Percentiles rank a stretch among this genome's conserved stretches.
Conservation (phyloP, 2,797 vertebrate species). For the Helicolenus hilgendorfi region DNA sequence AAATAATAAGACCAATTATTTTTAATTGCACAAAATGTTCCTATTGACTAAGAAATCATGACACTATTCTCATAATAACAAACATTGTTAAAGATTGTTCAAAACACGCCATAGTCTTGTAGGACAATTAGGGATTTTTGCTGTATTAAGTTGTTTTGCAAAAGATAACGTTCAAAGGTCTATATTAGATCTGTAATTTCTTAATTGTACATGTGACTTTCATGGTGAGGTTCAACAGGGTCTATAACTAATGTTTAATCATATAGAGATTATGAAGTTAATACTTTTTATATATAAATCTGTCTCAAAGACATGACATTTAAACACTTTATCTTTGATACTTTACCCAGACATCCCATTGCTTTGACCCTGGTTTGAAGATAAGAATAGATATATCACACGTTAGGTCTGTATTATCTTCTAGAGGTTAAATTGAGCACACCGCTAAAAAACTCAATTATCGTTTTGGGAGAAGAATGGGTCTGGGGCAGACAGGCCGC, state of each 20-base stretch:
- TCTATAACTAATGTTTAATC: not conserved
- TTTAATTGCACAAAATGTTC: not conserved
- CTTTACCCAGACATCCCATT: not conserved
- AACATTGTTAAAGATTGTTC: not conserved
- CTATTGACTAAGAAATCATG: not conserved
- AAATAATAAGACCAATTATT: not conserved
- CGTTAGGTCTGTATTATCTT: conserved; percentile 17
- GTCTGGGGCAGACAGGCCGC: not conserved
- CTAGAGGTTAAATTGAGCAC: conserved; percentile 12
- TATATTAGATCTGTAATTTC: not conserved
- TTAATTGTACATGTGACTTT: not conserved
- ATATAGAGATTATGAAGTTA: not conserved
- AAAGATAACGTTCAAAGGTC: not conserved
- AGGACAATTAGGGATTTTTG: not conserved
- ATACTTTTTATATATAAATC: not conserved
- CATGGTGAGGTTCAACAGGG: not conserved
- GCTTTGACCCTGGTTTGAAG: not conserved
- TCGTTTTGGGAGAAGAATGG: not conserved
- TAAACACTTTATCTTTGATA: not conserved
- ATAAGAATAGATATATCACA: conserved; percentile 29
- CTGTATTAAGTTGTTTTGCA: not conserved
- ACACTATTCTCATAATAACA: not conserved
- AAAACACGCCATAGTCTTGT: not conserved
- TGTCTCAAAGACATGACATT: not conserved
- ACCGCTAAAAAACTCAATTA: conserved; percentile 35